These are phyloP conservation scores for Drosophila prolongata DNA, from an alignment of 2,888 invertebrate genomes.

Conservation along the genomic window DNA sequence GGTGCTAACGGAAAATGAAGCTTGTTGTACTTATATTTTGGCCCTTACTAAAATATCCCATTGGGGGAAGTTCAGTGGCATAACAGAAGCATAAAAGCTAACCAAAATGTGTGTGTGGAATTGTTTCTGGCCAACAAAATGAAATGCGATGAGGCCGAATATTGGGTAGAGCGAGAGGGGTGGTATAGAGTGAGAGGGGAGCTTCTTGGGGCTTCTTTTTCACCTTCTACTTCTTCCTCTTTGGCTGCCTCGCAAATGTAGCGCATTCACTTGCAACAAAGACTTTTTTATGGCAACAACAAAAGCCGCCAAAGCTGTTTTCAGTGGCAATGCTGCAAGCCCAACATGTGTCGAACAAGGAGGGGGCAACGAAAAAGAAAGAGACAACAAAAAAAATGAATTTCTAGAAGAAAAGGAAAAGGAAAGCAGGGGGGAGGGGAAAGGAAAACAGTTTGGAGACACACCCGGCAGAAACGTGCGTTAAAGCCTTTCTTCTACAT, in stretches of 20 bases:
- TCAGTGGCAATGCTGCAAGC: slow-evolving; percentile 42
- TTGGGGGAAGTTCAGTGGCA: neutral
- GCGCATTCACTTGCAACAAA: slow-evolving; percentile 74
- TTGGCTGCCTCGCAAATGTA: slow-evolving; percentile 57
- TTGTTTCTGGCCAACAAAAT: slow-evolving; percentile 61
- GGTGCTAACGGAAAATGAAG: too few relatives aligned
- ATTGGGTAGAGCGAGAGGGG: neutral
- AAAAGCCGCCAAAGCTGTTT: slow-evolving; percentile 46
- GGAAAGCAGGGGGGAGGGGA: neutral
- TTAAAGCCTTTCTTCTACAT: slow-evolving; percentile 11
- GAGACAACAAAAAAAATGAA: slow-evolving; percentile 3
- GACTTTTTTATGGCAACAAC: slow-evolving; percentile 64
- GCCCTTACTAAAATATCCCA: neutral
- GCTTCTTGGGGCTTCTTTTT: slow-evolving; percentile 10
- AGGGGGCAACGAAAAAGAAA: slow-evolving; percentile 5
- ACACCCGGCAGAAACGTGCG: slow-evolving; percentile 19
- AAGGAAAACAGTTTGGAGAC: slow-evolving; percentile 10
- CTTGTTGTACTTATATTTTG: neutral
- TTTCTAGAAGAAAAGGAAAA: slow-evolving; percentile 5
- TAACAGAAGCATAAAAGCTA: slow-evolving; percentile 17
- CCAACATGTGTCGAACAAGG: slow-evolving; percentile 15
- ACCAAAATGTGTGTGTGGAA: slow-evolving; percentile 54
- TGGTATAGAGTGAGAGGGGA: neutral
- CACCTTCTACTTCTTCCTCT: neutral
- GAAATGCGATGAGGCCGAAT: slow-evolving; percentile 42